These are phyloP conservation scores for Cataglyphis livida DNA, from an alignment of 2,888 invertebrate species.

Conservation along the genomic window DNA sequence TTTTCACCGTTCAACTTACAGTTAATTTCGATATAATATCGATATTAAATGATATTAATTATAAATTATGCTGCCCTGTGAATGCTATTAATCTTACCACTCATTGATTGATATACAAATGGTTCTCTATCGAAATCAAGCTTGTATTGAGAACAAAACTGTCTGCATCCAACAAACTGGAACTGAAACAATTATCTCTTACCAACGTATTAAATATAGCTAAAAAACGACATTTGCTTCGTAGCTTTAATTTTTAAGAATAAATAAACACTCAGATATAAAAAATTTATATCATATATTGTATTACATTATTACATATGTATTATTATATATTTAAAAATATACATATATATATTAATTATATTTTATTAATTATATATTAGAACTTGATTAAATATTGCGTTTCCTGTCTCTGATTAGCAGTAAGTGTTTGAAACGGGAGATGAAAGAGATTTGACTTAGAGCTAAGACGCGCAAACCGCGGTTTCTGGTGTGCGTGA, in stretches of 20 bases:
- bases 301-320: neutral
- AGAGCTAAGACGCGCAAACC: constrained; percentile 21
- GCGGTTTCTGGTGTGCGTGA: constrained; percentile 26
- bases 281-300: neutral
- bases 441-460: constrained; percentile 6
- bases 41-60: constrained; percentile 52
- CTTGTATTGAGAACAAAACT: neutral
- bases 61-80: constrained; percentile 28
- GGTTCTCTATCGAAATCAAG: neutral
- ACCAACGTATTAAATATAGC: neutral
- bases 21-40: constrained; percentile 52
- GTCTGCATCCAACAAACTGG: neutral
- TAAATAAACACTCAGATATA: neutral
- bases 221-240: neutral
- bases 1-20: constrained; percentile 47
- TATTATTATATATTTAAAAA: no score
- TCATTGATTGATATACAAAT: constrained; percentile 34
- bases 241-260: neutral
- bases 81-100: constrained; percentile 50
- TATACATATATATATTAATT: no score
- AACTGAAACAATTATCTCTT: neutral
- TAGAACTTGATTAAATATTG: neutral
- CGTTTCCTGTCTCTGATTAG: constrained; percentile 22
- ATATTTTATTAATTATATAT: no score
- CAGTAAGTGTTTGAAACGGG: neutral